A percentile compares a stretch with the other conserved stretches of the same genome.
phyloP scores from a whole-genome alignment of 2,113 vertebrate species.

The Alosa alosa region DNA sequence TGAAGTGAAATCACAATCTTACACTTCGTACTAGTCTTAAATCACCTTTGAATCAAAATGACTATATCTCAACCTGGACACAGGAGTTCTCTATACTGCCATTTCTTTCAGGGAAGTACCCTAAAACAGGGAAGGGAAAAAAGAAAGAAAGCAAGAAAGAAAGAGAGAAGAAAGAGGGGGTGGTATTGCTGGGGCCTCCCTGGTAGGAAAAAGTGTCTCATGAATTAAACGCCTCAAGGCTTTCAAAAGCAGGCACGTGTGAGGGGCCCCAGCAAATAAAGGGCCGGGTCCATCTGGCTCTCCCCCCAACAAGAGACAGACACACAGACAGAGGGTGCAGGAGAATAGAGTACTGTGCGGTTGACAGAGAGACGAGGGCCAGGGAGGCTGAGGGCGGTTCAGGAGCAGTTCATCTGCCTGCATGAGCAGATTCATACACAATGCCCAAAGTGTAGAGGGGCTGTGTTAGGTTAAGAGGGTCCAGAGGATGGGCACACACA shows the following conservation, averaged over 20 bases:
- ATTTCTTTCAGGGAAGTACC: background rate
- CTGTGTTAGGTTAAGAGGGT: background rate
- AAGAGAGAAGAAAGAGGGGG: conserved; percentile 34
- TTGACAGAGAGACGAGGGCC: background rate
- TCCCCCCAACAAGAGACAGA: conserved; percentile 29
- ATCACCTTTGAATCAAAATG: background rate
- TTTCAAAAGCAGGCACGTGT: conserved; percentile 73
- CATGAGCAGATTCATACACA: background rate
- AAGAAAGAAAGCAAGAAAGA: background rate
- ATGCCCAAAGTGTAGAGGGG: background rate
- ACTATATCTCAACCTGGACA: background rate
- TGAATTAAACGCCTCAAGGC: conserved; percentile 71
- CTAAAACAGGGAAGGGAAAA: background rate
- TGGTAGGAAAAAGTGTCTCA: conserved; percentile 59
- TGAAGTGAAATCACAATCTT: background rate
- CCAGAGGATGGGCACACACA: background rate
- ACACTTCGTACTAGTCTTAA: background rate
- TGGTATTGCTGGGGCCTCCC: conserved; percentile 49
- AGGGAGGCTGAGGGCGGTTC: background rate
- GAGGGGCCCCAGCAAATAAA: conserved; percentile 61
- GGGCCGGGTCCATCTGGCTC: conserved; percentile 66
- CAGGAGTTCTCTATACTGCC: background rate
- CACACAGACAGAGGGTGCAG: conserved; percentile 15
- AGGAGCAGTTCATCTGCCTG: conserved; percentile 1
- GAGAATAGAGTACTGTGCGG: conserved; percentile 8